Conservation (phyloP, 1,140 invertebrate genomes). For the Drosophila guanche region DNA sequence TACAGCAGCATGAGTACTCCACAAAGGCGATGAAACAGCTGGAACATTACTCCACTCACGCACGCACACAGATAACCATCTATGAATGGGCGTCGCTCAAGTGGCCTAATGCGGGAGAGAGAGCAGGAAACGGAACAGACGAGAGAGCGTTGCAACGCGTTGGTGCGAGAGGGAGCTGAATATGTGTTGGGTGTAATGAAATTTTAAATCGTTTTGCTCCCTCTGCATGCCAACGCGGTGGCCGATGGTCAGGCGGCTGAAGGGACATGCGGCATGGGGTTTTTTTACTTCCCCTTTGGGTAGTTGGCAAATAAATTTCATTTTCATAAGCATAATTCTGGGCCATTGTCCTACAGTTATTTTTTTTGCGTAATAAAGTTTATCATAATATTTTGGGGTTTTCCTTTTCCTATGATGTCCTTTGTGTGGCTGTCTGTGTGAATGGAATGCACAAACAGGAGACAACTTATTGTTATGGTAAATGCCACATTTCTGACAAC, state of each 20-base stretch:
- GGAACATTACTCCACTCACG: constrained; percentile 67
- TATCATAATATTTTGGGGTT: constrained; percentile 37
- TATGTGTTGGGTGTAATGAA: constrained; percentile 63
- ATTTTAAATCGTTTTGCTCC: constrained; percentile 72
- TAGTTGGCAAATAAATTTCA: constrained; percentile 56
- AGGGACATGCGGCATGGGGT: constrained; percentile 13
- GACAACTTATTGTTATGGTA: constrained; percentile 32
- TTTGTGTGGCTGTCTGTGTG: neutral
- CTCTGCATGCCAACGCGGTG: constrained; percentile 39
- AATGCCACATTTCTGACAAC: constrained; percentile 6
- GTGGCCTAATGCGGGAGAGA: constrained; percentile 53
- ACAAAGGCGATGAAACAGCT: constrained; percentile 57
- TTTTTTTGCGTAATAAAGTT: constrained; percentile 34
- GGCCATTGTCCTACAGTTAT: constrained; percentile 3
- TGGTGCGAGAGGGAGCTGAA: too few species aligned
- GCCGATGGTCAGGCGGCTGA: neutral
- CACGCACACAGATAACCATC: constrained; percentile 22
- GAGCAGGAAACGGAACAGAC: neutral
- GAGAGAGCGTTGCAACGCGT: too few species aligned
- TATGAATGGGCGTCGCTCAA: constrained; percentile 70
- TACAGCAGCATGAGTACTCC: too few species aligned
- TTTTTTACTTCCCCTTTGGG: neutral
- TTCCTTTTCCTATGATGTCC: constrained; percentile 15
- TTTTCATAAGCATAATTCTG: constrained; percentile 34
- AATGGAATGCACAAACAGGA: constrained; percentile 19